Conservation (phyloP, 2,888 invertebrate species). For the Conus canariensis region DNA sequence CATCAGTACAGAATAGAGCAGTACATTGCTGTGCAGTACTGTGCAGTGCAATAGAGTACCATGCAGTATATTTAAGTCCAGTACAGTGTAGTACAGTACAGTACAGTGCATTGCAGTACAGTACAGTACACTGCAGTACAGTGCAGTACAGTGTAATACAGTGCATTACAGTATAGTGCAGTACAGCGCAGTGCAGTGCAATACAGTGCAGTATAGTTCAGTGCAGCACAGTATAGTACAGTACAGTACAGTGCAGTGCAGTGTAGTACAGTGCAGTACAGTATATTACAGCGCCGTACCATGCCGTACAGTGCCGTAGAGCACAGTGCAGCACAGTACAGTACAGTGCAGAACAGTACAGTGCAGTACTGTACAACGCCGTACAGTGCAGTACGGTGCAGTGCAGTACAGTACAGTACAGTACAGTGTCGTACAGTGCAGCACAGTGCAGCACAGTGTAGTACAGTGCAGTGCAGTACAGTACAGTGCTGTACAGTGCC, state of each 20-base stretch:
- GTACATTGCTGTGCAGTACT: background rate
- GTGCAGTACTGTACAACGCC: background rate
- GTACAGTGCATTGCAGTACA: background rate
- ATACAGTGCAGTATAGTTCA: background rate
- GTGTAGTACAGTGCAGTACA: background rate
- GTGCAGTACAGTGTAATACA: background rate
- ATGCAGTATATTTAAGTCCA: too few species aligned
- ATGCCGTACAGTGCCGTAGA: background rate
- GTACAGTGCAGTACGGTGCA: background rate
- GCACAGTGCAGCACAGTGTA: background rate
- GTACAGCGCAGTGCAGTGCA: background rate
- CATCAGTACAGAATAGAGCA: too few species aligned
- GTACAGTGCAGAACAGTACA: too few species aligned
- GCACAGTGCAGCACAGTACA: background rate
- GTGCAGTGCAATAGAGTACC: constrained; percentile 5
- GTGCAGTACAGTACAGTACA: background rate
- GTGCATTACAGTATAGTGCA: background rate
- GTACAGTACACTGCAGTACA: background rate
- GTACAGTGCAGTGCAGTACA: background rate
- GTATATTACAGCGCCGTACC: background rate
- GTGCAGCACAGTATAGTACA: background rate
- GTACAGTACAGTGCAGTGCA: background rate
- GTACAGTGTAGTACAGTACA: too few species aligned
- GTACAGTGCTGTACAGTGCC: background rate
- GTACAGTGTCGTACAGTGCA: background rate